Evolutionary conservation across 2,888 invertebrate genomes (phyloP).

Genomic region (Dasypolia templi): DNA sequence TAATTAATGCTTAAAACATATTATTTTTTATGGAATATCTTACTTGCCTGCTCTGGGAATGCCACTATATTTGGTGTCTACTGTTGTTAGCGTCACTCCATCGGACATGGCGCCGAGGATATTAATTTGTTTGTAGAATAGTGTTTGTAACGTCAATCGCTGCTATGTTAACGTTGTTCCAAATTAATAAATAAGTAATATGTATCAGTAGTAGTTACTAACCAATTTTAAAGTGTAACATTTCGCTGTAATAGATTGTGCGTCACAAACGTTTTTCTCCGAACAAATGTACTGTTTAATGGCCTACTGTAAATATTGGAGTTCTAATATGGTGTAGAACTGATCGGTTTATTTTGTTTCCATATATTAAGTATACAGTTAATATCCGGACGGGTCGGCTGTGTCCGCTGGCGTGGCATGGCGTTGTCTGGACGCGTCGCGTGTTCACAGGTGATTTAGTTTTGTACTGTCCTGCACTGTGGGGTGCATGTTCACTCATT

Average conservation of each 20-base stretch:
- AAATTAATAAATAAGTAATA: conserved; percentile 55
- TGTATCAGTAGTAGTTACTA: conserved; percentile 54
- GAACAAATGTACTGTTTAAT: conserved; percentile 49
- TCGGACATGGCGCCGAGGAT: conserved; percentile 45
- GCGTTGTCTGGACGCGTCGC: neutral
- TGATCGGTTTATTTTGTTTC: conserved; percentile 62
- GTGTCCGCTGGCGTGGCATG: conserved; percentile 38
- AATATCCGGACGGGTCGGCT: neutral
- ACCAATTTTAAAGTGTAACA: conserved; percentile 52
- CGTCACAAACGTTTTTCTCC: conserved; percentile 34
- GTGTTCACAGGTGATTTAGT: conserved; percentile 14
- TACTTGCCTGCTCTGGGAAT: conserved; percentile 60
- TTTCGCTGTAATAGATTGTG: conserved; percentile 32
- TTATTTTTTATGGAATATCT: conserved; percentile 66
- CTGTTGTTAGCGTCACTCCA: conserved; percentile 23
- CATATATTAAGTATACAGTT: conserved; percentile 47
- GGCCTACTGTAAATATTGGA: conserved; percentile 67
- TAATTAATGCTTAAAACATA: conserved; percentile 78
- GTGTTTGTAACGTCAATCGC: conserved; percentile 30
- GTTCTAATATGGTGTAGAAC: conserved; percentile 57
- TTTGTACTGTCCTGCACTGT: conserved; percentile 24
- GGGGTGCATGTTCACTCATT: conserved; percentile 45
- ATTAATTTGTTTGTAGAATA: conserved; percentile 18
- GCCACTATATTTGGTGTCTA: conserved; percentile 46
- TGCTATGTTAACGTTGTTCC: conserved; percentile 49